Percentiles rank a stretch among this genome's conserved stretches.
Evolutionary conservation across 2,888 invertebrate genomes (phyloP).

Genomic region (Drosophila nr. fundita): DNA sequence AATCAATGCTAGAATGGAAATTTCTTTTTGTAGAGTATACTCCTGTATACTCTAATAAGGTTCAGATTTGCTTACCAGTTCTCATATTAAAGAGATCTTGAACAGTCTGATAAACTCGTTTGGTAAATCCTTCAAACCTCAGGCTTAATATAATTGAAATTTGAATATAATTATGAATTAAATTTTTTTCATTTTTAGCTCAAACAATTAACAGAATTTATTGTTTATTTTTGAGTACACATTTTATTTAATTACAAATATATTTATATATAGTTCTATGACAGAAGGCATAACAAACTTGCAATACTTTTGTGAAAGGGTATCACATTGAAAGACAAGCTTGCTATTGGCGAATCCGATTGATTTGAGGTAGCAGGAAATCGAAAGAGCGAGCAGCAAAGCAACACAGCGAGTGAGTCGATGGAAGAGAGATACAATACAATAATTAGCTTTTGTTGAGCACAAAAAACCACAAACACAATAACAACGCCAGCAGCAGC

Average conservation of each 20-base stretch:
- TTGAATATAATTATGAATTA: not conserved
- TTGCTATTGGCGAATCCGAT: slow-evolving; percentile 57
- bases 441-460: slow-evolving; percentile 66
- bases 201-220: not conserved
- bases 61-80: not conserved
- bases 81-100: not conserved
- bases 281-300: not conserved
- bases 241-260: not conserved
- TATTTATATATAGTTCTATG: not conserved
- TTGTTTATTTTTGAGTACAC: not conserved
- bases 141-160: not conserved
- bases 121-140: not conserved
- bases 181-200: no score
- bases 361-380: slow-evolving; percentile 54
- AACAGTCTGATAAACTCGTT: not conserved
- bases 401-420: slow-evolving; percentile 8
- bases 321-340: slow-evolving; percentile 42
- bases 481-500: slow-evolving; percentile 10
- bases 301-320: slow-evolving; percentile 6
- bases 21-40: not conserved
- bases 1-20: slow-evolving; percentile 23
- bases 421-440: slow-evolving; percentile 23
- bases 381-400: slow-evolving; percentile 28
- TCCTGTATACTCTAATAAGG: slow-evolving; percentile 14
- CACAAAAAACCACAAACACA: slow-evolving; percentile 39